phyloP scores from a whole-genome alignment of 2,113 vertebrate genomes.

The Datnioides undecimradiatus region DNA sequence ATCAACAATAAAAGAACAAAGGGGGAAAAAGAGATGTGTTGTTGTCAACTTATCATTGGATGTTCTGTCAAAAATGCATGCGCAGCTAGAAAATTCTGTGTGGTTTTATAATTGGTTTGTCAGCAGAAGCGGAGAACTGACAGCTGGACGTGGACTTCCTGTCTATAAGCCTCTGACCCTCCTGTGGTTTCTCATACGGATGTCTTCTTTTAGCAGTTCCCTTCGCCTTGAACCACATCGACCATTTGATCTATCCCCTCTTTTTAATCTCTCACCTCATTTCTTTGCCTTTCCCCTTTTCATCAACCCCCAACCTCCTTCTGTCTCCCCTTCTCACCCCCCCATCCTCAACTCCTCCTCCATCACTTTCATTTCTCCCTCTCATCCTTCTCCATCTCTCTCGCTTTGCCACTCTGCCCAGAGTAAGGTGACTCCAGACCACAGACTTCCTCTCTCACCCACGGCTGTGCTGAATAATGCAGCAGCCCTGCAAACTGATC shows the following conservation, averaged over 20 bases:
- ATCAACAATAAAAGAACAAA: slow-evolving; percentile 78
- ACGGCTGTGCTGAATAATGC: slow-evolving; percentile 81
- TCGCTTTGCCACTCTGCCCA: slow-evolving; percentile 24
- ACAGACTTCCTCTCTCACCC: slow-evolving; percentile 75
- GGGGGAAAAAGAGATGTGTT: slow-evolving; percentile 37
- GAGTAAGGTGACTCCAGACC: slow-evolving; percentile 74
- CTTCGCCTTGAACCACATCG: slow-evolving; percentile 43
- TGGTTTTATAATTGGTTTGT: slow-evolving; percentile 51
- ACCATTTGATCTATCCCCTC: slow-evolving; percentile 63
- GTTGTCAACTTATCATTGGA: slow-evolving; percentile 42
- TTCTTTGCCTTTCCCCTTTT: slow-evolving; percentile 36
- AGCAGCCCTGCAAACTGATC: slow-evolving; percentile 78
- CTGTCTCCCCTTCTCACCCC: slow-evolving; percentile 9
- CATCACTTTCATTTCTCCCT: slow-evolving; percentile 44
- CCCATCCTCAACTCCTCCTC: slow-evolving; percentile 16
- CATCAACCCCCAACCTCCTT: slow-evolving; percentile 12
- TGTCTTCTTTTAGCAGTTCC: slow-evolving; percentile 43
- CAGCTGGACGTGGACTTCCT: slow-evolving; percentile 56
- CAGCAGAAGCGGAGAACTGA: slow-evolving; percentile 52
- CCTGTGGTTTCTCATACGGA: slow-evolving; percentile 51
- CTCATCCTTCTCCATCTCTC: slow-evolving; percentile 46
- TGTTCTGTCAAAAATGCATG: slow-evolving; percentile 32
- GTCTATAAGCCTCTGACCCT: slow-evolving; percentile 43
- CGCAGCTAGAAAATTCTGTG: neutral
- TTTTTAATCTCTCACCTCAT: slow-evolving; percentile 40